Base-by-base conservation (phyloP, 1,140 invertebrate species). In the Wiebesia pumilae region DNA sequence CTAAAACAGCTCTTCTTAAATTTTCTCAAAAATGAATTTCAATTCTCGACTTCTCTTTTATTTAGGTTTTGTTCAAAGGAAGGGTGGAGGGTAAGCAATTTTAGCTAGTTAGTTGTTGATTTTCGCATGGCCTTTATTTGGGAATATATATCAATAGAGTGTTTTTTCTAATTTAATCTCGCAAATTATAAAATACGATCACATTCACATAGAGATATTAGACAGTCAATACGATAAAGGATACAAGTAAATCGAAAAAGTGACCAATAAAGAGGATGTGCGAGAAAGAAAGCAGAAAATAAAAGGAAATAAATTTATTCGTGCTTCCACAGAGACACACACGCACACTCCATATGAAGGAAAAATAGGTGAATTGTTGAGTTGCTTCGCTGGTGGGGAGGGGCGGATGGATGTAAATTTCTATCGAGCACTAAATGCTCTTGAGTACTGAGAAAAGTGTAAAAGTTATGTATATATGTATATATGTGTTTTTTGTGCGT, bases 311-410 rank as follows among this genome's bases (percentile, higher is more conserved):
- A 81, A 69, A 33, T 30, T n/a, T 43, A 80, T 43, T 89, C 81
- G 88, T 85, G 87, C 81, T 88, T 87, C 87, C 78, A 81, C 90
- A 88, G 85, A 87, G 89, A 90, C 88, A 89, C 88, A 89, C 89
- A 89, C 87, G 89, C 88, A 90, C 88, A 88, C 86, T 85, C 51
- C 47, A 67, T 65, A 58, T 51, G 19, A 35, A 65, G 58, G 35
- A 27, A 58, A 51, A 7, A 75, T 78, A 58, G 40, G 51, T 33
- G 33, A 82, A n/a, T n/a, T n/a, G n/a, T n/a, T 33, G 0, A 14
- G 1, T 84, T 43, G 75, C 35, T 73, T 69, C 43, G 58, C 87
- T 81, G 78, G 43, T 77, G 65, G 65, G 84, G 78, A 16, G 79
- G 87, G 78, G 69, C 19, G 65, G n/a, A n/a, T n/a, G n/a, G n/a